These are phyloP conservation scores for Pipistrellus nathusii DNA, from an alignment of 2,797 vertebrate species.

Conservation along the genomic window DNA sequence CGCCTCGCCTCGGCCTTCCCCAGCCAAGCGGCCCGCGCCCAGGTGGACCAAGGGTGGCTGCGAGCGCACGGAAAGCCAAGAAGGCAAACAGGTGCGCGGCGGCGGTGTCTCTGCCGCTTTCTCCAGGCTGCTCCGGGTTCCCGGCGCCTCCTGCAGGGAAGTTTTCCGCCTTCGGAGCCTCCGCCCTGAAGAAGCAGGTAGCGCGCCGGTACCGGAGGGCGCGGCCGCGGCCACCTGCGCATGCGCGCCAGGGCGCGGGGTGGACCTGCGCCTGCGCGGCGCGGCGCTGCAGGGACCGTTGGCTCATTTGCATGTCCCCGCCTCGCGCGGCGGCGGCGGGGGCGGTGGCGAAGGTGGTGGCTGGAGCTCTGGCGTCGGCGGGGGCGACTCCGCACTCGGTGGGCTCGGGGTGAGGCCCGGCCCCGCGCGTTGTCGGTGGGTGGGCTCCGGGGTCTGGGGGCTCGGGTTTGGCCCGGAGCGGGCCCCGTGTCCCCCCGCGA, in stretches of 20 bases:
- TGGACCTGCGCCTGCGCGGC: constrained; percentile 60
- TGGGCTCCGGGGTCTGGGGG: neutral
- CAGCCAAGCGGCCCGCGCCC: neutral
- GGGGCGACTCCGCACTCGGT: constrained; percentile 41
- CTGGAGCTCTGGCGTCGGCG: neutral
- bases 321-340: constrained; percentile 62
- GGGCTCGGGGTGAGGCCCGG: constrained; percentile 63
- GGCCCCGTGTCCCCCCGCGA: too few species aligned
- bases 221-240: neutral
- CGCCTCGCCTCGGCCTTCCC: neutral
- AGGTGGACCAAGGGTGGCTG: neutral
- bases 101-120: neutral
- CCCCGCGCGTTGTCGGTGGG: constrained; percentile 28
- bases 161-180: rapidly evolving
- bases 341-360: constrained; percentile 15
- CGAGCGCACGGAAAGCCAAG: neutral
- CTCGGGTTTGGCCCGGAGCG: neutral
- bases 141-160: rapidly evolving
- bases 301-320: constrained; percentile 81
- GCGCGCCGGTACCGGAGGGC: constrained; percentile 32
- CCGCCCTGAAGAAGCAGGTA: neutral
- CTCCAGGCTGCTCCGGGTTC: neutral
- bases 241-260: neutral
- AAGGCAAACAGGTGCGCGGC: neutral
- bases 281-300: constrained; percentile 76